Conservation (phyloP, 2,797 vertebrate genomes). For the Apogon talboti region DNA sequence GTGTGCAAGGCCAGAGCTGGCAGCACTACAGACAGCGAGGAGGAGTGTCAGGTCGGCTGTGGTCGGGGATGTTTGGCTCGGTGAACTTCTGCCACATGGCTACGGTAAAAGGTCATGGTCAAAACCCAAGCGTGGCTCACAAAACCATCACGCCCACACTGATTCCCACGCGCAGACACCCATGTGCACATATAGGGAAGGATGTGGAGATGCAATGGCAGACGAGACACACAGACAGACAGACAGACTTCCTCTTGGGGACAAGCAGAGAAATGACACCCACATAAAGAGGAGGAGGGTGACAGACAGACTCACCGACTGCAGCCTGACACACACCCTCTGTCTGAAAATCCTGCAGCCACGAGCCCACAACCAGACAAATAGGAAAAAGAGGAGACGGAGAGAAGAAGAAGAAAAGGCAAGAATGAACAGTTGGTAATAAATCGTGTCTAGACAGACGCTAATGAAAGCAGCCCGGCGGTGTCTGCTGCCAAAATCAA, state of each 20-base stretch:
- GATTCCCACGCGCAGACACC: conserved; percentile 41
- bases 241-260: conserved; percentile 55
- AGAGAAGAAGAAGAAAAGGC: conserved; percentile 40
- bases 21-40: conserved; percentile 56
- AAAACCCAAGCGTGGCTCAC: conserved; percentile 61
- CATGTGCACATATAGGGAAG: conserved; percentile 5
- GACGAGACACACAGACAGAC: conserved; percentile 43
- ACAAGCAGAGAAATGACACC: conserved; percentile 54
- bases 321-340: conserved; percentile 4
- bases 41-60: conserved; percentile 60
- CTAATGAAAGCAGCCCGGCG: conserved; percentile 69
- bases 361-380: conserved; percentile 33
- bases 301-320: conserved; percentile 47
- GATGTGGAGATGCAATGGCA: conserved; percentile 38
- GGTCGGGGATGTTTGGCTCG: conserved; percentile 58
- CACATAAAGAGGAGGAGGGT: conserved; percentile 58
- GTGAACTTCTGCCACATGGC: conserved; percentile 74
- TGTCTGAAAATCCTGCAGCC: conserved; percentile 40
- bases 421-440: conserved; percentile 67
- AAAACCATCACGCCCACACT: conserved; percentile 64
- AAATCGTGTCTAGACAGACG: conserved; percentile 75
- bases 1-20: conserved; percentile 50
- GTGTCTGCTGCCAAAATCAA: conserved; percentile 54
- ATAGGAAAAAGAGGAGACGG: conserved; percentile 31
- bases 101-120: conserved; percentile 79